Evolutionary conservation across 2,888 invertebrate genomes (phyloP).

Genomic region (Camponotus fellah): DNA sequence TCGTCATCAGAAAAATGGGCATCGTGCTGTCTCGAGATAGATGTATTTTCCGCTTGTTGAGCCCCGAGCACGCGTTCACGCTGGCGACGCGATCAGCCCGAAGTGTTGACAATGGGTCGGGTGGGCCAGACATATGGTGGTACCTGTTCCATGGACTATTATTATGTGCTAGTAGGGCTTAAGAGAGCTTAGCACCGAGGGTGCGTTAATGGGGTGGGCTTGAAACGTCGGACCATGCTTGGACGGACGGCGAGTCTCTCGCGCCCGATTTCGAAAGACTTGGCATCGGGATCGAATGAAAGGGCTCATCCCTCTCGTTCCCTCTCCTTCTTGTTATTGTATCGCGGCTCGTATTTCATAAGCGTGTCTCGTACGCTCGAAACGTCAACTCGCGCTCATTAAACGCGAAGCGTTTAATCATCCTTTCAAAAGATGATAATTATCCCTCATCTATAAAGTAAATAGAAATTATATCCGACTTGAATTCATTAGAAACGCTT

Average conservation of each 20-base stretch:
- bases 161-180: slow-evolving; percentile 83
- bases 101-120: slow-evolving; percentile 78
- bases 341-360: slow-evolving; percentile 35
- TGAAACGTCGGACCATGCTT: slow-evolving; percentile 69
- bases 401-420: neutral
- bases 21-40: slow-evolving; percentile 81
- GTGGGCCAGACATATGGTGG: slow-evolving; percentile 81
- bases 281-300: slow-evolving; percentile 37
- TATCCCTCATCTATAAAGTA: neutral
- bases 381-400: slow-evolving; percentile 7
- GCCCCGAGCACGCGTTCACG: slow-evolving; percentile 76
- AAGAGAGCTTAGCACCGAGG: slow-evolving; percentile 80
- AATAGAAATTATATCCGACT: neutral
- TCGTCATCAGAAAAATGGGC: slow-evolving; percentile 77
- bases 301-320: slow-evolving; percentile 40
- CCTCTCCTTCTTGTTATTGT: slow-evolving; percentile 35
- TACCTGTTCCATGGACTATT: slow-evolving; percentile 84
- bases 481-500: neutral
- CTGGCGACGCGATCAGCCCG: slow-evolving; percentile 64
- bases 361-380: neutral
- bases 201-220: slow-evolving; percentile 76
- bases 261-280: slow-evolving; percentile 58
- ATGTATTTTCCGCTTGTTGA: slow-evolving; percentile 84
- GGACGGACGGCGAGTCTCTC: slow-evolving; percentile 61
- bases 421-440: neutral